Evolutionary conservation across 2,797 vertebrate genomes (phyloP), one percentile per base, ranked within the genome.

Genomic region (Ara ararauna): DNA sequence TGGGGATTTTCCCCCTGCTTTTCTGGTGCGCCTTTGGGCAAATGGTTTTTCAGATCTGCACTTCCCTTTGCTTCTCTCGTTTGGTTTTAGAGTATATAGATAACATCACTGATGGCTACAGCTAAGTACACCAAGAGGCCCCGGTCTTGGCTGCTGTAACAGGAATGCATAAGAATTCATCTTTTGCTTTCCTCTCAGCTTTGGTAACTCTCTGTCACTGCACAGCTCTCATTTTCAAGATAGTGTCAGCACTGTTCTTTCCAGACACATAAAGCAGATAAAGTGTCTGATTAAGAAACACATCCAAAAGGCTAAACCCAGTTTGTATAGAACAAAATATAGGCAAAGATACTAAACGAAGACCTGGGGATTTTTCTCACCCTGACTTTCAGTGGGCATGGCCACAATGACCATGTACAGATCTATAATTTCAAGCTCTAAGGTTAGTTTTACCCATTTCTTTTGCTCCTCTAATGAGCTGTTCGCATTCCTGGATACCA

Each of bases 381-480:
- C 45, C 40, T 36, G 9, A 67, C 53, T 86, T 95, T 75, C 75
- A 74, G 12, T 14, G 29, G 24, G 44, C 66, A 71, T 2, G n/a
- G 72, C 8, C 54, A 58, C 53, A 87, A 92, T 44, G 82, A 75
- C 82, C 45, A 65, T 11, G 40, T 34, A n/a, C n/a, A 87, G 56
- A 68, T 83, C 78, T 27, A 24, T 85, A 30, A 94, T 91, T 92
- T 92, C 87, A 53, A 94, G 89, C 91, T 96, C 78, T 51, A 54
- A 1, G 2, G 78, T 89, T 83, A 80, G 78, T 91, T 96, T 90
- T 94, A 89, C 93, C 95, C 85, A 72, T 70, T 91, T 84, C 34
- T 94, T 68, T 96, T 85, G 62, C 95, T 87, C 71, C 87, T 96
- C 65, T 91, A 94, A 94, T 97, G 96, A 93, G 81, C 81, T 82